Conservation (phyloP, 2,888 invertebrate species). For the Aethes cnicana region DNA sequence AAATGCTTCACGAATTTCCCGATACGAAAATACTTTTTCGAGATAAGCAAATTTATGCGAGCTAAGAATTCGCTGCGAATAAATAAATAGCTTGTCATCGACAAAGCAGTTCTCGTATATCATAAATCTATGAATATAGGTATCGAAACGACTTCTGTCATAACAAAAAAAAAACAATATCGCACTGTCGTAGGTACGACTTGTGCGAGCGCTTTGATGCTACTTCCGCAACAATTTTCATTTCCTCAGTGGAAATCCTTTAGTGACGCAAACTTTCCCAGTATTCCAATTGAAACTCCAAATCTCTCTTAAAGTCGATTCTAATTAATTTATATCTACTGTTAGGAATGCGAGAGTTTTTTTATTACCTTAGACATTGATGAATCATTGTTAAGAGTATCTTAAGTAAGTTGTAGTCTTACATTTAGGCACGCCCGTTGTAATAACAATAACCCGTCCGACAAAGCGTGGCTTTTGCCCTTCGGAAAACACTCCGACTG, state of each 20-base stretch:
- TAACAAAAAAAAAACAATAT: constrained; percentile 54
- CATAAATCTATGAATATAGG: not conserved
- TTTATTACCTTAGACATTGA: no score
- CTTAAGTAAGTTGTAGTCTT: no score
- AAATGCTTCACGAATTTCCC: constrained; percentile 26
- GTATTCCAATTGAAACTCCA: constrained; percentile 58
- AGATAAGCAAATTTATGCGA: constrained; percentile 23
- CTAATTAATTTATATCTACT: constrained; percentile 43
- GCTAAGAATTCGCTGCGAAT: constrained; percentile 10
- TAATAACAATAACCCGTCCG: constrained; percentile 30
- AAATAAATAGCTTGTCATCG: constrained; percentile 1
- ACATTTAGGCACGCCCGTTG: not conserved
- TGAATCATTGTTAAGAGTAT: no score
- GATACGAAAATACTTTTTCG: constrained; percentile 23
- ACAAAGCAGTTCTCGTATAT: not conserved
- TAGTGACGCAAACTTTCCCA: constrained; percentile 50
- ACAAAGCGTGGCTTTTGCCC: constrained; percentile 40
- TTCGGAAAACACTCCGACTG: constrained; percentile 54
- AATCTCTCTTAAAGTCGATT: constrained; percentile 48
- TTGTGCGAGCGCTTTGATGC: constrained; percentile 59
- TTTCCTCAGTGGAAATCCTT: constrained; percentile 61
- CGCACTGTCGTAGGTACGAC: constrained; percentile 60
- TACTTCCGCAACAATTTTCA: constrained; percentile 72
- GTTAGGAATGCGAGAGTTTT: not conserved
- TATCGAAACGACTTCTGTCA: constrained; percentile 37